Base-by-base conservation (phyloP, 2,113 vertebrate species). In the Anser cygnoides region DNA sequence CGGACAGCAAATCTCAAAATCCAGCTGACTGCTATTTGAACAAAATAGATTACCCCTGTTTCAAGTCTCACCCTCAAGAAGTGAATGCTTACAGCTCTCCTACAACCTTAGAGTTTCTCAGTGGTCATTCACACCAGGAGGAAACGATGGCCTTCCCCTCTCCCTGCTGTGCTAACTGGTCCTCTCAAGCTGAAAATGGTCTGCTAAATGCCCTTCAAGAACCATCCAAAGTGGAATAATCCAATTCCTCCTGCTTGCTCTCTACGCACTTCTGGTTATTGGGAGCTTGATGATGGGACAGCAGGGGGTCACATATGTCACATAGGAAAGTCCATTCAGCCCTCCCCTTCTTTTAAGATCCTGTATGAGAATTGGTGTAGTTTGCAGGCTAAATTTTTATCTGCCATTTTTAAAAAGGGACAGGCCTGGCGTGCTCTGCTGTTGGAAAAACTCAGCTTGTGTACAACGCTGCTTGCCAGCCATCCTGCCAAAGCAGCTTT, bases 151-250 rank as follows among this genome's bases (percentile, higher is more conserved):
- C 65, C 43, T 91, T 84, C 39, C 6, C 76, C 55, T 3, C 5
- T 6, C 87, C 91, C 84, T 71, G 35, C 89, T 87, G 87, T 58
- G 84, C 52, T 92, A 92, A 93, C 77, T 87, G 52, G 84, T 81
- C 70, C 86, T 84, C 70, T 96, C 84, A 59, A 91, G 54, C 86
- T 91, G 89, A 92, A 95, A 93, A 78, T 39, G 44, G 68, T 61
- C 68, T 87, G 80, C 54, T 89, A 93, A 95, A 87, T 82, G 70
- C 66, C 73, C 58, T 95, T 91, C 70, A 72, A 89, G 61, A 92
- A 65, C 65, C 39, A 94, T 57, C 28, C 50, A 35, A 92, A 92
- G 73, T 39, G n/a, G 35, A 78, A 52, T 77, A 87, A 96, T 87
- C 57, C 1, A 0, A 67, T 89, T 96, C 71, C 57, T 90, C 65